phyloP scores from a whole-genome alignment of 2,113 vertebrate species.

The Sorex fumeus region DNA sequence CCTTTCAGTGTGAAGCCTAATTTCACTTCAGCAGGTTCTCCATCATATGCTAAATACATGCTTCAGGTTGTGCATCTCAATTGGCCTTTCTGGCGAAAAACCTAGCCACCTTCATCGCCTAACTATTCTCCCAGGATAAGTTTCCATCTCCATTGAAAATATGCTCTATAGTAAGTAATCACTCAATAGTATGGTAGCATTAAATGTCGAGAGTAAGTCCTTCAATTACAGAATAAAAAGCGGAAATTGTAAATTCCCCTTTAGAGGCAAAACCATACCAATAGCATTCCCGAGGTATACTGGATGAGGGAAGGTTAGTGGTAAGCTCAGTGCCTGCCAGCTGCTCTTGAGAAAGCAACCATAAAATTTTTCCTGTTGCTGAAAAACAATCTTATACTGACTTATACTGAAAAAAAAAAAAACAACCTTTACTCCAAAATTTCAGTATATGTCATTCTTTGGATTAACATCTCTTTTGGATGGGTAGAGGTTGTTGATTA shows the following conservation, averaged over 20 bases:
- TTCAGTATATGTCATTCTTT: not conserved
- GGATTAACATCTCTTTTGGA: not conserved
- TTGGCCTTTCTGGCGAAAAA: not conserved
- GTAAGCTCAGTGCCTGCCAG: not conserved
- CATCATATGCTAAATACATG: not conserved
- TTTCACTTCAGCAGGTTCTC: not conserved
- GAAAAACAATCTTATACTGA: no score
- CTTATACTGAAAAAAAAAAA: not conserved
- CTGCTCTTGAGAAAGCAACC: conserved; percentile 7
- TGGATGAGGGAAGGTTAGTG: not conserved
- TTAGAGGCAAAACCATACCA: not conserved
- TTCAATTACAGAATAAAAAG: not conserved
- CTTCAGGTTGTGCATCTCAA: conserved; percentile 18
- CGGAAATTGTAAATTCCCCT: not conserved
- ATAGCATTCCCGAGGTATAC: not conserved
- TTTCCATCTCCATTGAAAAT: conserved; percentile 45
- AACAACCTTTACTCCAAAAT: not conserved
- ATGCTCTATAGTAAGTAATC: conserved; percentile 7
- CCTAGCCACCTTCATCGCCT: not conserved
- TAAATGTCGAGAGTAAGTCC: conserved; percentile 15
- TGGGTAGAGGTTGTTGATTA: no score
- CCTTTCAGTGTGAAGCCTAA: conserved; percentile 6
- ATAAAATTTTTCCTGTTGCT: not conserved
- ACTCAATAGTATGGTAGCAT: not conserved
- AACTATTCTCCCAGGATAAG: not conserved